These are phyloP conservation scores for Adelognathus sp. DNA, from an alignment of 2,888 invertebrate genomes.

Conservation along the genomic window DNA sequence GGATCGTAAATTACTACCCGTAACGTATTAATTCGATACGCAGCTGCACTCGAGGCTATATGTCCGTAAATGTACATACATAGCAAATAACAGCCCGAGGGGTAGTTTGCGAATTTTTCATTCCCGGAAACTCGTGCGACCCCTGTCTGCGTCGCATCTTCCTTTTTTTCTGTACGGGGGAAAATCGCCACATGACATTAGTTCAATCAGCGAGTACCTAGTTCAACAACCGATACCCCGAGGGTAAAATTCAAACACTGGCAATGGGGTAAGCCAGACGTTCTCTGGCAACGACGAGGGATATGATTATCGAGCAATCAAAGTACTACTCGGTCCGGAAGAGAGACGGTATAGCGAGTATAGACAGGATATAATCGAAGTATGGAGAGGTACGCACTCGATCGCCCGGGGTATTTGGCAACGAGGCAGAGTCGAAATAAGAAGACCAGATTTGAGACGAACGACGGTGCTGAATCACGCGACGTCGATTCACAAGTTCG, in stretches of 20 bases:
- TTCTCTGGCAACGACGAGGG: slow-evolving; percentile 25
- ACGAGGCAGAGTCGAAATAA: background rate
- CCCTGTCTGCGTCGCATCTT: slow-evolving; percentile 19
- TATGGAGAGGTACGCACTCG: background rate
- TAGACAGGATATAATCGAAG: background rate
- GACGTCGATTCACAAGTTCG: slow-evolving; percentile 64
- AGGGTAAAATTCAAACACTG: slow-evolving; percentile 10
- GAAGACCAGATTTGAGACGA: slow-evolving; percentile 61
- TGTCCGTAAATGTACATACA: slow-evolving; percentile 4
- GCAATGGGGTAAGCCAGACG: background rate
- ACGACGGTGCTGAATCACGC: slow-evolving; percentile 63
- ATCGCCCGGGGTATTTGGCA: background rate
- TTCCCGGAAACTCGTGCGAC: slow-evolving; percentile 33
- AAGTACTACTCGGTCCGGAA: slow-evolving; percentile 10
- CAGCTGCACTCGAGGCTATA: slow-evolving; percentile 37
- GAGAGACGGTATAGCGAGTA: background rate
- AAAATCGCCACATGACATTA: too few species aligned
- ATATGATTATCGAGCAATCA: slow-evolving; percentile 47
- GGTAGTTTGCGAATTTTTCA: slow-evolving; percentile 48
- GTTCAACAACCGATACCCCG: slow-evolving; percentile 33
- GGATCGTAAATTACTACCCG: slow-evolving; percentile 50
- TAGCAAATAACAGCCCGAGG: slow-evolving; percentile 15
- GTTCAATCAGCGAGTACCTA: background rate
- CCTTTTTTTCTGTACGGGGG: too few species aligned
- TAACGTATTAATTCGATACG: slow-evolving; percentile 57